Percentiles rank a stretch among this genome's conserved stretches.
Evolutionary conservation across 2,888 invertebrate species (phyloP).

Genomic region (Ormyrus rosae): DNA sequence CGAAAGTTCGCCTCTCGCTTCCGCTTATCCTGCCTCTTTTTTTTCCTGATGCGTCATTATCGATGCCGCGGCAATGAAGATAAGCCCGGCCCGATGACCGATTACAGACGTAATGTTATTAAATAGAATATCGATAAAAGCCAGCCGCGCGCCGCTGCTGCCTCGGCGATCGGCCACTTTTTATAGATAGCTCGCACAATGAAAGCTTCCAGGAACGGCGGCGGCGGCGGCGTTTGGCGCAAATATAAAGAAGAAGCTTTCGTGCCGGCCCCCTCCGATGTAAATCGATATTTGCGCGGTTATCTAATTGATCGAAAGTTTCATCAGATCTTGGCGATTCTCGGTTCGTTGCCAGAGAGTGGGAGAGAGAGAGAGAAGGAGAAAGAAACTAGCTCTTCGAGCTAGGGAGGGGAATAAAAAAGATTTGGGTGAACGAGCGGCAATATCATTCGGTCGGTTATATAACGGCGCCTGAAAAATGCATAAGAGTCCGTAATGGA

Average conservation of each 20-base stretch:
- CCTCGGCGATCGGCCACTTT: no score
- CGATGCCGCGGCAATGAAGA: neutral
- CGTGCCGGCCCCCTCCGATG: no score
- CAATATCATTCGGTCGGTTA: conserved; percentile 41
- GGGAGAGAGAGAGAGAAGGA: no score
- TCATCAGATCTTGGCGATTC: conserved; percentile 26
- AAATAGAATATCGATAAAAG: conserved; percentile 4
- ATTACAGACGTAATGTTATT: conserved; percentile 1
- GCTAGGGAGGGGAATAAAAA: conserved; percentile 4
- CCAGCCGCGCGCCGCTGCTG: no score
- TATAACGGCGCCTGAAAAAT: conserved; percentile 49
- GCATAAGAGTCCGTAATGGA: conserved; percentile 51
- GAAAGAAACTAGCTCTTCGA: no score
- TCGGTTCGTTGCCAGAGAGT: neutral
- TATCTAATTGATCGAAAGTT: conserved; percentile 8
- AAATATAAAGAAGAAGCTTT: neutral
- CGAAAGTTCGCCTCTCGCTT: neutral
- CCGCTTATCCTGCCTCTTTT: neutral
- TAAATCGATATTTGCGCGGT: no score
- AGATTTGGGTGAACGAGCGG: conserved; percentile 14
- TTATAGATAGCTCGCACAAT: no score
- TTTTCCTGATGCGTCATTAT: neutral
- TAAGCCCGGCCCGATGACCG: neutral
- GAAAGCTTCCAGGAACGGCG: no score
- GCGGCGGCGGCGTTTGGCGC: neutral